Conservation (phyloP, 2,888 invertebrate genomes). For the Pristionchus entomophagus region DNA sequence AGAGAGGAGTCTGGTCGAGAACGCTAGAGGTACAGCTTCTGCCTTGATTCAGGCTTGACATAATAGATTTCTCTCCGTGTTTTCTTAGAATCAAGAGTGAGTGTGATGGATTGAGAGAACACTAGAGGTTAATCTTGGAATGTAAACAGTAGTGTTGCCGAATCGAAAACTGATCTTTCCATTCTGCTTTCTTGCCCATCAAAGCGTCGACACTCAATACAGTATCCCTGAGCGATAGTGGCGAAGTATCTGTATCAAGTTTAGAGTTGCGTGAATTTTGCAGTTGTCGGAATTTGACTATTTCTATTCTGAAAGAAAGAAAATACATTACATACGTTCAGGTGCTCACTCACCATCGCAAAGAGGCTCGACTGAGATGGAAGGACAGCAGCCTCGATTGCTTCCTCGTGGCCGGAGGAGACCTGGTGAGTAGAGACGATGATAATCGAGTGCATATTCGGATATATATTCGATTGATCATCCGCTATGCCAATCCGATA, state of each 20-base stretch:
- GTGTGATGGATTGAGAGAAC: too few species aligned
- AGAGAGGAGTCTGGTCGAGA: background rate
- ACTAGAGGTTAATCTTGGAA: background rate
- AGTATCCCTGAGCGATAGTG: too few species aligned
- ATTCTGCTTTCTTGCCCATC: too few species aligned
- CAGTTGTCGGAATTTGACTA: background rate
- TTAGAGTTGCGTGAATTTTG: background rate
- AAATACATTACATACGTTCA: background rate
- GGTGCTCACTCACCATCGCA: constrained; percentile 22
- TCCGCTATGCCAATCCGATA: background rate
- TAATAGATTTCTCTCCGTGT: too few species aligned
- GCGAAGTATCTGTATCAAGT: too few species aligned
- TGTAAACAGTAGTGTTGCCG: too few species aligned
- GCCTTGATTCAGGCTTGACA: too few species aligned
- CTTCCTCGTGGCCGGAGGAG: constrained; percentile 22
- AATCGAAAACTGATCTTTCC: too few species aligned
- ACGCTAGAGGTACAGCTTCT: background rate
- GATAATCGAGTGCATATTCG: background rate
- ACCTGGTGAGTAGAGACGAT: constrained; percentile 20
- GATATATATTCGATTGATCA: background rate
- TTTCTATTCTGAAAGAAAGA: too few species aligned
- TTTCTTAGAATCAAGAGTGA: too few species aligned
- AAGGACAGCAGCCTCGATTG: background rate
- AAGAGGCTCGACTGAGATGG: background rate
- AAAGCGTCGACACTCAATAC: too few species aligned